Percentiles rank a stretch among this genome's conserved stretches.
phyloP scores from a whole-genome alignment of 2,797 vertebrate species.

The Heterohyrax brucei region DNA sequence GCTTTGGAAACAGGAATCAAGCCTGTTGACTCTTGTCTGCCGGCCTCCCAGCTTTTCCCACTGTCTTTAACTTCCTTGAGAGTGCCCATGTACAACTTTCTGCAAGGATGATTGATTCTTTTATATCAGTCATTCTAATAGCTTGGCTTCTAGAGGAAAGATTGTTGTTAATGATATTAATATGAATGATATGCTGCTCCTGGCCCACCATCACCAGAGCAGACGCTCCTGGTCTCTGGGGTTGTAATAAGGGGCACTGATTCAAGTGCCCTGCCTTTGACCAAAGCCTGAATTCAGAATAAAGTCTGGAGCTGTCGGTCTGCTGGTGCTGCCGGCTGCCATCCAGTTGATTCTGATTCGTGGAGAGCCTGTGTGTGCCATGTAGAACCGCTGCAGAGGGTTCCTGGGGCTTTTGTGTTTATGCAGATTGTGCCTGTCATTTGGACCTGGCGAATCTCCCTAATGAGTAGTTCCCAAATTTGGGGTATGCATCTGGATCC shows the following conservation, averaged over 20 bases:
- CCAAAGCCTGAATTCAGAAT: conserved; percentile 14
- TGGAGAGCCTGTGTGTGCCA: not conserved
- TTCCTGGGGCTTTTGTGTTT: not conserved
- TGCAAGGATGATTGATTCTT: conserved; percentile 54
- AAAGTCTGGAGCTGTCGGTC: not conserved
- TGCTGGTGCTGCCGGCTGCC: not conserved
- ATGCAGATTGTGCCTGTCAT: not conserved
- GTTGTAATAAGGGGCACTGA: not conserved
- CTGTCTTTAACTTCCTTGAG: conserved; percentile 64
- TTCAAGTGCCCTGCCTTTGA: not conserved
- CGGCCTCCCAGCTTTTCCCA: not conserved
- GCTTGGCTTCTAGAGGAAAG: not conserved
- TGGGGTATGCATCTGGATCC: not conserved
- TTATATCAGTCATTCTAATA: conserved; percentile 19
- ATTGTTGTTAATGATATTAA: conserved; percentile 62
- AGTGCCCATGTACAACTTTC: not conserved
- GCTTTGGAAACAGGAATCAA: conserved; percentile 74
- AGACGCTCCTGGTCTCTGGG: not conserved
- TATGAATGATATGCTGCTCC: conserved; percentile 35
- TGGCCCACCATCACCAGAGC: conserved; percentile 47
- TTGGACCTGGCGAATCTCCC: not conserved
- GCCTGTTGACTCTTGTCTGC: conserved; percentile 57
- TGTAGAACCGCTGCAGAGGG: not conserved
- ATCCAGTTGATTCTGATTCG: not conserved
- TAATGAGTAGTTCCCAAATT: not conserved